These are phyloP conservation scores for Nasonia vitripennis DNA, from an alignment of 1,140 invertebrate species.

Conservation along the genomic window DNA sequence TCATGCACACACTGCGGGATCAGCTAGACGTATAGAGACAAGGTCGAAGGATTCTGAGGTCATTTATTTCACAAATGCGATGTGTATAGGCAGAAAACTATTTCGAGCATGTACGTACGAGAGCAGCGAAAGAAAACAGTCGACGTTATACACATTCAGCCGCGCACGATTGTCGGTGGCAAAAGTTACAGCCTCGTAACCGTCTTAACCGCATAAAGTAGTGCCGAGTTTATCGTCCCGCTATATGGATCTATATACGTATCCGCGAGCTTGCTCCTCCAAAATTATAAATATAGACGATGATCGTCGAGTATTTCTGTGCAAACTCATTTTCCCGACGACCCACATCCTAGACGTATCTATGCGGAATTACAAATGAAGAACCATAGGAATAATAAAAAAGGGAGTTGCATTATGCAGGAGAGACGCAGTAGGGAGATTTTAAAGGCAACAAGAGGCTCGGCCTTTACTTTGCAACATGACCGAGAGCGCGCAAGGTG, in stretches of 20 bases:
- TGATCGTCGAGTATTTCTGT: not conserved
- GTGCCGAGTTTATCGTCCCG: not conserved
- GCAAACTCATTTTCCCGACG: not conserved
- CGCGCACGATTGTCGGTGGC: not conserved
- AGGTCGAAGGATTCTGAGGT: not conserved
- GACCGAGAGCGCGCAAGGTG: conserved; percentile 14
- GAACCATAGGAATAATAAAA: not conserved
- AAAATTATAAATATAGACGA: not conserved
- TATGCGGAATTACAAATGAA: not conserved
- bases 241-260: not conserved
- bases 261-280: not conserved
- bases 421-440: not conserved
- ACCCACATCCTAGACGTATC: not conserved
- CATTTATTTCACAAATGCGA: too few relatives aligned
- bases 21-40: not conserved
- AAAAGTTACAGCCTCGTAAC: not conserved
- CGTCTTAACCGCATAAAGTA: not conserved
- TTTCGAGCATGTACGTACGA: not conserved
- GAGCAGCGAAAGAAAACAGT: not conserved
- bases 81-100: not conserved
- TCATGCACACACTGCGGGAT: too few relatives aligned
- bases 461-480: conserved; percentile 21
- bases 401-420: not conserved
- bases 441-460: not conserved
- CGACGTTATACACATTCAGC: not conserved